Conservation (phyloP, 2,888 invertebrate species). For the Drosophila lacicola region DNA sequence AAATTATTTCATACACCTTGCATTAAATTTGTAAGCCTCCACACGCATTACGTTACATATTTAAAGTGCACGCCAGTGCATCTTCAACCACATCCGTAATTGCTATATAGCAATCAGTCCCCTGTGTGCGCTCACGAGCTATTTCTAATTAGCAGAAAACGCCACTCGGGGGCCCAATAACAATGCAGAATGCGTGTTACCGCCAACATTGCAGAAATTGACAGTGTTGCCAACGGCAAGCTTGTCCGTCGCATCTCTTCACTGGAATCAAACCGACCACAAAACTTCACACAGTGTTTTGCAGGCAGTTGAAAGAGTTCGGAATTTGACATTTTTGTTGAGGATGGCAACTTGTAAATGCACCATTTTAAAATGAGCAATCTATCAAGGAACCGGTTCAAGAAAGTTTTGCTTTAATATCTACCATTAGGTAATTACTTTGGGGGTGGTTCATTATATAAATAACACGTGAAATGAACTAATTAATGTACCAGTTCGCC, state of each 20-base stretch:
- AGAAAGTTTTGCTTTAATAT: too few relatives aligned
- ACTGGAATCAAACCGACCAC: slow-evolving; percentile 36
- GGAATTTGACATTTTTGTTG: neutral
- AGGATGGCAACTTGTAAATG: too few relatives aligned
- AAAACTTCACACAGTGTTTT: slow-evolving; percentile 8
- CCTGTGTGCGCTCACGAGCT: slow-evolving; percentile 27
- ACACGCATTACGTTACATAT: neutral
- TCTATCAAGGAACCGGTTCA: too few relatives aligned
- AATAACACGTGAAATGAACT: too few relatives aligned
- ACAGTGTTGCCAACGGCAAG: neutral
- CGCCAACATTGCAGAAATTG: slow-evolving; percentile 61
- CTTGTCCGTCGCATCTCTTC: slow-evolving; percentile 24
- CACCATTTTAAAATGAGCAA: too few relatives aligned
- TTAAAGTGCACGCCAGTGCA: slow-evolving; percentile 39
- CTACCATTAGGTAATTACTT: too few relatives aligned
- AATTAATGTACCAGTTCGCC: too few relatives aligned
- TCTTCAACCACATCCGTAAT: slow-evolving; percentile 46
- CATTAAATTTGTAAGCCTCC: neutral
- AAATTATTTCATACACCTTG: slow-evolving; percentile 18
- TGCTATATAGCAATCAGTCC: slow-evolving; percentile 43
- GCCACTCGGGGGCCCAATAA: slow-evolving; percentile 58
- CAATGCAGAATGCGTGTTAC: slow-evolving; percentile 51
- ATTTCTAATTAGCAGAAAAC: slow-evolving; percentile 71
- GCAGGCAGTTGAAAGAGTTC: neutral
- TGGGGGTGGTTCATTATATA: too few relatives aligned